Evolutionary conservation across 2,797 vertebrate species (phyloP).

Genomic region (Propithecus deckenii): DNA sequence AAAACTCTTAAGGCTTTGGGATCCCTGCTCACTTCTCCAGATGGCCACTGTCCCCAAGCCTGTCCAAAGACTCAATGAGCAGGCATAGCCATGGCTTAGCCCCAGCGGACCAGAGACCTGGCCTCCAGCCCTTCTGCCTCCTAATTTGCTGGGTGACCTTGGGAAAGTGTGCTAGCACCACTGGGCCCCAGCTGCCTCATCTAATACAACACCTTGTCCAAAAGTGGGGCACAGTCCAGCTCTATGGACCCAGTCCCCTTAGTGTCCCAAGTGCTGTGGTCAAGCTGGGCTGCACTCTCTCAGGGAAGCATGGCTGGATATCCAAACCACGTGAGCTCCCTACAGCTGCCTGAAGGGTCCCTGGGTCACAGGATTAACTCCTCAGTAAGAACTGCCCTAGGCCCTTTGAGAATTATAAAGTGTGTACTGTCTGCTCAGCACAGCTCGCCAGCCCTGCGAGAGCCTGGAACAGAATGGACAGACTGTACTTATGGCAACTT

Average conservation of each 20-base stretch:
- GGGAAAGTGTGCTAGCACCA: background rate
- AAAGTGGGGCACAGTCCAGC: background rate
- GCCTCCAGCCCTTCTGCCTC: background rate
- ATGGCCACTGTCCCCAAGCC: background rate
- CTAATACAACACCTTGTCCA: background rate
- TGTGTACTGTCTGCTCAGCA: background rate
- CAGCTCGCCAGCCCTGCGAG: background rate
- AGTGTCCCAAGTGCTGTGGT: background rate
- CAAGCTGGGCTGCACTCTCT: background rate
- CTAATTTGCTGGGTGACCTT: conserved; percentile 28
- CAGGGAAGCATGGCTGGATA: background rate
- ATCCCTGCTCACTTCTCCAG: background rate
- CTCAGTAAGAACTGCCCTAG: background rate
- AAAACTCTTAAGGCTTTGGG: background rate
- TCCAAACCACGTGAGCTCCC: background rate
- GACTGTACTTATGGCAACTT: background rate
- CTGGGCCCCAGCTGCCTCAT: background rate
- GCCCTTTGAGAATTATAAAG: background rate
- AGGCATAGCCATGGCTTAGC: background rate
- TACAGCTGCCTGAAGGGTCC: background rate
- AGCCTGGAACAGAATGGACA: background rate
- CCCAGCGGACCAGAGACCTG: background rate
- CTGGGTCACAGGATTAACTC: background rate
- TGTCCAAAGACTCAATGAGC: background rate
- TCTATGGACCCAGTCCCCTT: background rate